Base-by-base conservation (phyloP, 2,888 invertebrate species). In the Euplagia quadripunctaria region DNA sequence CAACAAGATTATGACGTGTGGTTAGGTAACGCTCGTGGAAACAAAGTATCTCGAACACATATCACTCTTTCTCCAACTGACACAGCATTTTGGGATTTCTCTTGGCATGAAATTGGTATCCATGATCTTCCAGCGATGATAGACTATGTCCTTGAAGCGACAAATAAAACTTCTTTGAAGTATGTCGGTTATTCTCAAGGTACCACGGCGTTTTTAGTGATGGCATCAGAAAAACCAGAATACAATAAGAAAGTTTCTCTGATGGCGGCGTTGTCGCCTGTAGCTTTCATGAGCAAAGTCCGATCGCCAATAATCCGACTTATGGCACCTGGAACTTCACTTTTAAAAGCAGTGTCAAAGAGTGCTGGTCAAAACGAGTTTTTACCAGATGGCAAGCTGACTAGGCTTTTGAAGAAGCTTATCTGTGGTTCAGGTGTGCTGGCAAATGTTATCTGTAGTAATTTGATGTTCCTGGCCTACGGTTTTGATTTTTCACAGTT, bases 51-150 rank as follows among this genome's bases (percentile, higher is more conserved):
- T 0, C 92, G 96, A 9, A 91, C 88, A 6, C 98, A 98, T 85
- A 81, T 86, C 0, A 83, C 87, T 0, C 78, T 94, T 84, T 78
- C 90, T 1, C 90, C 96, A 0, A 85, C 84, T 0, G 91, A 96
- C 11, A 81, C 89, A 0, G 85, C 89, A 12, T 97, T 96, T 85
- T 97, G 97, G 97, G 92, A 97, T 68, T 97, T 97, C 79, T 97
- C 98, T 68, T 99, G 97, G 97, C 97, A 99, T 88, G 97, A 98
- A 88, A 98, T 98, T 87, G 98, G 97, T 0, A 87, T 93, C 31
- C 96, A 96, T 83, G 99, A 99, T 89, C 86, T 99, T 4, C 98
- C 99, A 6, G 97, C 97, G 0, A 97, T 97, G 94, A 97, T 99
- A 52, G 97, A 99, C 86, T 97, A 97, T 85, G 94, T 97, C 0